A percentile compares a stretch with the other conserved stretches of the same genome.
Evolutionary conservation across 1,140 invertebrate genomes (phyloP).

Genomic region (Drepana arcuata): DNA sequence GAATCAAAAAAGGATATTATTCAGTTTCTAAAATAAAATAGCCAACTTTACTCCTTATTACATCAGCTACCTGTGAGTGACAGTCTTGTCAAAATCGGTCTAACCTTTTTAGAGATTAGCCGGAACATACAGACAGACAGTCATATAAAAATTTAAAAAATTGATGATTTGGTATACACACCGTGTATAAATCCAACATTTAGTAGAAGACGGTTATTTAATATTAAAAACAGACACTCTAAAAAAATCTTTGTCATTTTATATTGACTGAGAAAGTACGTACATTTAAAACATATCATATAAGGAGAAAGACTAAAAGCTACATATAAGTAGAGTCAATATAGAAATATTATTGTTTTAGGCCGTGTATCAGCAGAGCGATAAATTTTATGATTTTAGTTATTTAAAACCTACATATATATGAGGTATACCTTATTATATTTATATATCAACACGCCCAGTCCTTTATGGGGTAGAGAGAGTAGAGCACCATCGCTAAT

Average conservation of each 20-base stretch:
- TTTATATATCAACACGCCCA: background rate
- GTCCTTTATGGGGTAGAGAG: no score
- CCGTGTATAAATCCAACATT: no score
- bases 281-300: background rate
- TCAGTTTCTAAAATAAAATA: no score
- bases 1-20: no score
- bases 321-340: no score
- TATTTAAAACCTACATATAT: background rate
- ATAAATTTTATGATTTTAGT: background rate
- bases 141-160: background rate
- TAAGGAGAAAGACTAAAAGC: background rate
- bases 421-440: conserved; percentile 1
- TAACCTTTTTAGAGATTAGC: no score
- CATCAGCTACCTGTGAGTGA: background rate
- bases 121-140: no score
- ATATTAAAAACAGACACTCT: no score
- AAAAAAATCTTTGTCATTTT: no score
- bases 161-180: conserved; percentile 4
- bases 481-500: background rate
- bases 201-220: no score
- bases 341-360: no score
- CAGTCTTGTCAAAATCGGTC: background rate
- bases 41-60: background rate
- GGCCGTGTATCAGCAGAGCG: background rate
- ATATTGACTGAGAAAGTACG: conserved; percentile 6